Base-by-base conservation (phyloP, 2,797 vertebrate genomes). In the Gallinago stenura region DNA sequence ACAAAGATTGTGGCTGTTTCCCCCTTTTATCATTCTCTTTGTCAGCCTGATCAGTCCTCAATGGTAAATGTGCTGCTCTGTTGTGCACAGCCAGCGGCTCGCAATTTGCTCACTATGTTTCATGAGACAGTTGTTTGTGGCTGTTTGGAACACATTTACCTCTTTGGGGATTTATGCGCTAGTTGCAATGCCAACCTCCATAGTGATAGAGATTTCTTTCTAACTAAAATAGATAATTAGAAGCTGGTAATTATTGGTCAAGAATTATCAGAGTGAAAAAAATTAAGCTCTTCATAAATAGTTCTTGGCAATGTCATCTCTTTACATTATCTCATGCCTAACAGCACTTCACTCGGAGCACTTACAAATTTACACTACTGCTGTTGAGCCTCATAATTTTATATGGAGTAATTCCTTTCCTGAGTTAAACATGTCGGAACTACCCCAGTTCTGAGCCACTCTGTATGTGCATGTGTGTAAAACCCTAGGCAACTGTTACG, bases 191-290 rank as follows among this genome's bases (percentile, higher is more conserved):
- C 97, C 98, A 98, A 97, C 97, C 97, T 98, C 98, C 90, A 93
- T 96, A 98, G 98, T 98, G 98, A 98, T 98, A 90, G 94, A 98
- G 97, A 98, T 98, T 98, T 98, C 98, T 97, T 98, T 98, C 97
- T 97, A 97, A 98, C 97, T 98, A 98, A 98, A 98, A 98, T 97
- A 98, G 98, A 98, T 98, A 98, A 98, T 98, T 98, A 98, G 98
- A 97, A 96, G 96, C 98, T 98, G 97, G 97, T 98, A 98, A 98
- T 98, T 98, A 98, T 98, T 98, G 98, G 98, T 98, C 98, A 98
- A 98, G 98, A 98, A 98, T 98, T 98, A 98, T 98, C 98, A 98
- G 98, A 98, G 98, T 98, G 98, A 98, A 98, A 98, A 97, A 98
- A 98, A 98, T 97, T 98, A 98, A 98, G 96, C 97, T 97, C 89